phyloP scores from a whole-genome alignment of 2,797 vertebrate genomes.

The Peromyscus attwateri region DNA sequence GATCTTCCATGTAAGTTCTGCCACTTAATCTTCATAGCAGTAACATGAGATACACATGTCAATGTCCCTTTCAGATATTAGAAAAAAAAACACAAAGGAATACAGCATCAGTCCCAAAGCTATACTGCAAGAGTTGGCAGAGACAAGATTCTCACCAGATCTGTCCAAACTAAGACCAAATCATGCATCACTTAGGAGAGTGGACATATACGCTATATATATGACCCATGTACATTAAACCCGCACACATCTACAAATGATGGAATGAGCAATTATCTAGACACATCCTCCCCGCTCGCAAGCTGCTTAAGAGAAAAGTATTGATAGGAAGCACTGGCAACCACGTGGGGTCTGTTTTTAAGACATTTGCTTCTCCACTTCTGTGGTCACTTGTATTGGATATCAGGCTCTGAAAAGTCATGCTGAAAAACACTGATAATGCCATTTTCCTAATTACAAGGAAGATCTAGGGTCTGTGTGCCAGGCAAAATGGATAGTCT shows the following conservation, averaged over 20 bases:
- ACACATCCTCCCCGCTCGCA: neutral
- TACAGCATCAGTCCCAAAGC: neutral
- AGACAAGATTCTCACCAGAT: neutral
- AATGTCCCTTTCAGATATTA: neutral
- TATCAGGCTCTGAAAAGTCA: neutral
- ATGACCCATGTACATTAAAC: neutral
- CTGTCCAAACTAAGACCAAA: neutral
- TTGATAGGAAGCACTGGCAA: neutral
- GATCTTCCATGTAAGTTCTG: neutral
- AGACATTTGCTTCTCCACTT: neutral
- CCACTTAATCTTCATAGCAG: neutral
- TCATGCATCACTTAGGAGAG: neutral
- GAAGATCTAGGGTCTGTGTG: neutral
- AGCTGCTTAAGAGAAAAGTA: constrained; percentile 6
- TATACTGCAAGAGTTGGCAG: neutral
- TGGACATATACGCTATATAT: neutral
- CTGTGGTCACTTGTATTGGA: neutral
- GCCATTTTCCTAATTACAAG: neutral
- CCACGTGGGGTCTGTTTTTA: neutral
- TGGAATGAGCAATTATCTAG: neutral
- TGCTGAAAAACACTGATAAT: neutral
- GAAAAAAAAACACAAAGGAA: neutral
- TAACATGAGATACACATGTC: neutral
- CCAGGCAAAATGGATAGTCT: neutral
- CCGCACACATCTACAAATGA: neutral